phyloP scores from a whole-genome alignment of 2,888 invertebrate genomes.

The Euclidia mi region DNA sequence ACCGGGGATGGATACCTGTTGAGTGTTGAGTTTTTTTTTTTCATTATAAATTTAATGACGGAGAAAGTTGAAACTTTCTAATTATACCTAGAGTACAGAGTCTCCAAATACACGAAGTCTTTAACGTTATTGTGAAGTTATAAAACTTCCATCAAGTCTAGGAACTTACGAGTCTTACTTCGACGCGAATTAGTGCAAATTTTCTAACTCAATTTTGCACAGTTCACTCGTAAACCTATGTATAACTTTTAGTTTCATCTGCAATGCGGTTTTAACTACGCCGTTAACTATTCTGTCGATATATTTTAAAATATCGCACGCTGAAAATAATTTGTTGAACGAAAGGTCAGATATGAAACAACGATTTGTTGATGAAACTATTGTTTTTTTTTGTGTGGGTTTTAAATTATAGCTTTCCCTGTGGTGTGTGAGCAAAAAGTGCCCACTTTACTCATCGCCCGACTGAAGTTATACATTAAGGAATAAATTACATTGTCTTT shows the following conservation, averaged over 20 bases:
- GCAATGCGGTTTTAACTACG: conserved; percentile 30
- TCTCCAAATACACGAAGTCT: not conserved
- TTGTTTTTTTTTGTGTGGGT: no score
- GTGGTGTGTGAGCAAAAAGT: no score
- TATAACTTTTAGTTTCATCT: conserved; percentile 23
- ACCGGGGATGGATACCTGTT: no score
- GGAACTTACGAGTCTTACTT: not conserved
- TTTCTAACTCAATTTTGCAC: conserved; percentile 1
- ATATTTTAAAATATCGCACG: not conserved
- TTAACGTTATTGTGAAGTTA: conserved; percentile 2
- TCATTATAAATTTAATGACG: no score
- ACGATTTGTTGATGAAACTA: no score
- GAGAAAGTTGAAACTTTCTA: not conserved
- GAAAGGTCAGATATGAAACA: no score
- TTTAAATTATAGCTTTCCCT: no score
- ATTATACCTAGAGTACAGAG: not conserved
- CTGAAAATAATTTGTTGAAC: no score
- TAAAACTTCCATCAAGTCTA: not conserved
- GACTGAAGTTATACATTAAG: no score
- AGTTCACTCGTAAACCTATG: not conserved
- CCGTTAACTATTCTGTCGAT: not conserved
- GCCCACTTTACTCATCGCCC: no score
- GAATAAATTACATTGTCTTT: no score
- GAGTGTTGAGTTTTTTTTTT: no score
- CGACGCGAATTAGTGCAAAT: conserved; percentile 3